phyloP scores from a whole-genome alignment of 2,888 invertebrate genomes.

The Andrena trimmerana region DNA sequence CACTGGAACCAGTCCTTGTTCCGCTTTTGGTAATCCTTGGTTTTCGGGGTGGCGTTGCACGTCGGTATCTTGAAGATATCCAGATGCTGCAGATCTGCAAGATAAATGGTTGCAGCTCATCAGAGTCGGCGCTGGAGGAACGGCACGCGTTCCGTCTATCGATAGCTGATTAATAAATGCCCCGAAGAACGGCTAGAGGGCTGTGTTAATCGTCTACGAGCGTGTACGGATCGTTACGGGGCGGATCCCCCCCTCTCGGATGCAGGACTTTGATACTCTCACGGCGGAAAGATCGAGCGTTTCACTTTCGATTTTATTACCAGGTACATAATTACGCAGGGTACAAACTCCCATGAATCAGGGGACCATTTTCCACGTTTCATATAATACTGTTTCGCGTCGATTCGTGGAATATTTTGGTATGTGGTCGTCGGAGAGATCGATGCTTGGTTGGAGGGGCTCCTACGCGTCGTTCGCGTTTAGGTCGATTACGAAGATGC shows the following conservation, averaged over 20 bases:
- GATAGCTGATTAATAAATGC: neutral
- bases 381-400: too few relatives aligned
- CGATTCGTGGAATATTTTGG: neutral
- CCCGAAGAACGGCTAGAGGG: neutral
- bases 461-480: neutral
- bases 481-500: constrained; percentile 76
- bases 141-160: constrained; percentile 9
- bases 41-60: neutral
- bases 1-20: constrained; percentile 59
- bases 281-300: neutral
- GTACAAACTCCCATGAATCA: too few relatives aligned
- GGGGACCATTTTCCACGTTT: too few relatives aligned
- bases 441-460: too few relatives aligned
- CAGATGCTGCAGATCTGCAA: constrained; percentile 66
- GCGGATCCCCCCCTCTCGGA: neutral
- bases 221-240: neutral
- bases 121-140: constrained; percentile 35
- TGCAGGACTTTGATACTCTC: neutral
- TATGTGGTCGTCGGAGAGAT: neutral
- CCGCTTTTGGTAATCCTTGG: neutral
- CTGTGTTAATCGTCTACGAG: constrained; percentile 6
- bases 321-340: too few relatives aligned
- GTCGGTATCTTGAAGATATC: constrained; percentile 54
- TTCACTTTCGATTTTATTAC: neutral
- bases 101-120: constrained; percentile 60